Evolutionary conservation across 2,888 invertebrate genomes (phyloP).

Genomic region (Nemotelus nigrinus): DNA sequence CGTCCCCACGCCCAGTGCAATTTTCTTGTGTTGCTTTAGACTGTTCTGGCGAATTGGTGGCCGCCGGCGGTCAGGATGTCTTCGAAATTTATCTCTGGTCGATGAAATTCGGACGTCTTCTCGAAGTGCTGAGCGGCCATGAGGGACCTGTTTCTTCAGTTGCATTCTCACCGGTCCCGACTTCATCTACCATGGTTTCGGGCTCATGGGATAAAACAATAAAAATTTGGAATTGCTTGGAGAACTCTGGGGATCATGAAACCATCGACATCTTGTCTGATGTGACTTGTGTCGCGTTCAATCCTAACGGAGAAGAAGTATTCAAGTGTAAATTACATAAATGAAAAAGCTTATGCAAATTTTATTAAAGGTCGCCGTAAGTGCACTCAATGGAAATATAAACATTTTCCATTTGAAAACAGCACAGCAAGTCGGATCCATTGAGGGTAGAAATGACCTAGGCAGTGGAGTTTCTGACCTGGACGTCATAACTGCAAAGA

Average conservation of each 20-base stretch:
- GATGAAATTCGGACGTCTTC: conserved; percentile 86
- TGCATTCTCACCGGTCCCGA: conserved; percentile 78
- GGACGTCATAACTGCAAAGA: conserved; percentile 89
- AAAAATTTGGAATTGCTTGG: conserved; percentile 91
- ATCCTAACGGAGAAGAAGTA: conserved; percentile 89
- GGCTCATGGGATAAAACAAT: conserved; percentile 96
- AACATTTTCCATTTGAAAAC: conserved; percentile 80
- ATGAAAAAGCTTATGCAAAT: not conserved
- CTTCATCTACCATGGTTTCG: conserved; percentile 82
- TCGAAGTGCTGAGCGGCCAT: conserved; percentile 93
- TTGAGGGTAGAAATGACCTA: conserved; percentile 91
- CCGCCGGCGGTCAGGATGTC: conserved; percentile 93
- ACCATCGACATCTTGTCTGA: conserved; percentile 81
- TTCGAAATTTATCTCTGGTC: conserved; percentile 98
- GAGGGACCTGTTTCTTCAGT: conserved; percentile 89
- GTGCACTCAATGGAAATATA: conserved; percentile 88
- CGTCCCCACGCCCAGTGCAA: conserved; percentile 90
- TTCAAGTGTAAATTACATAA: conserved; percentile 42
- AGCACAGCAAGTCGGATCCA: conserved; percentile 76
- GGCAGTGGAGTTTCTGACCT: conserved; percentile 84
- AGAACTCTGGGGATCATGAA: conserved; percentile 82
- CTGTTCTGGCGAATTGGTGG: conserved; percentile 89
- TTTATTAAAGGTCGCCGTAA: conserved; percentile 78
- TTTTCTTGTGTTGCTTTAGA: conserved; percentile 92
- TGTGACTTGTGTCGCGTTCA: conserved; percentile 84